A percentile compares a stretch with the other conserved stretches of the same genome.
Conservation (phyloP, 2,113 vertebrate species). For the Cercocebus atys region DNA sequence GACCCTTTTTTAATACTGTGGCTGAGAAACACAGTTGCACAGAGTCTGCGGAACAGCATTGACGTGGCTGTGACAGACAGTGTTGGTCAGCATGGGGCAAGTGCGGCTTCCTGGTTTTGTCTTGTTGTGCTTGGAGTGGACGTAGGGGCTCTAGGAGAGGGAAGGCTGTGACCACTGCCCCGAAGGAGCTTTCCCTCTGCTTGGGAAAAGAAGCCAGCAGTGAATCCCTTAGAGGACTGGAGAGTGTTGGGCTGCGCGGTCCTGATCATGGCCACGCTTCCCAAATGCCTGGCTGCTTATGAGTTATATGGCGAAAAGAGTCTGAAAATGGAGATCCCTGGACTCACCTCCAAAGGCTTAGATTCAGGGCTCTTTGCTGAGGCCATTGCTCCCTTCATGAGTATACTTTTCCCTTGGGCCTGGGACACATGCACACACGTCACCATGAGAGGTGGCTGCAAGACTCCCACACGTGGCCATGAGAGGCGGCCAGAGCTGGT, state of each 20-base stretch:
- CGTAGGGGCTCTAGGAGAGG: background rate
- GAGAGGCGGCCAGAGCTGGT: too few relatives aligned
- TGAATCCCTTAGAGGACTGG: background rate
- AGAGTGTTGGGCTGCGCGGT: too few relatives aligned
- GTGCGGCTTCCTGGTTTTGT: too few relatives aligned
- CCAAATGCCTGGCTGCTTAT: too few relatives aligned
- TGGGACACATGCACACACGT: rapidly evolving
- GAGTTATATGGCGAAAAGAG: background rate
- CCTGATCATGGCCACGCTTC: background rate
- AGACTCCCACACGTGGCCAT: too few relatives aligned
- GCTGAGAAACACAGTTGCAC: background rate
- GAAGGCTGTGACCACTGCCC: rapidly evolving
- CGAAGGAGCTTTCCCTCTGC: background rate
- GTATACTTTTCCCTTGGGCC: background rate
- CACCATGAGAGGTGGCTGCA: too few relatives aligned
- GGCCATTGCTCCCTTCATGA: too few relatives aligned
- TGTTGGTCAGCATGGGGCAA: background rate
- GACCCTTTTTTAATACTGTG: background rate
- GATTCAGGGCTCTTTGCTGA: background rate
- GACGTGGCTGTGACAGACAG: rapidly evolving
- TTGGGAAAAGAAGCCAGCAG: background rate
- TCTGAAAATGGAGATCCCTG: background rate
- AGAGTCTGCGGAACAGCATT: background rate
- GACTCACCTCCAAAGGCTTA: background rate
- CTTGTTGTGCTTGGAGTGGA: background rate